Evolutionary conservation across 2,888 invertebrate species (phyloP).

Genomic region (Ornithoptera priamus): DNA sequence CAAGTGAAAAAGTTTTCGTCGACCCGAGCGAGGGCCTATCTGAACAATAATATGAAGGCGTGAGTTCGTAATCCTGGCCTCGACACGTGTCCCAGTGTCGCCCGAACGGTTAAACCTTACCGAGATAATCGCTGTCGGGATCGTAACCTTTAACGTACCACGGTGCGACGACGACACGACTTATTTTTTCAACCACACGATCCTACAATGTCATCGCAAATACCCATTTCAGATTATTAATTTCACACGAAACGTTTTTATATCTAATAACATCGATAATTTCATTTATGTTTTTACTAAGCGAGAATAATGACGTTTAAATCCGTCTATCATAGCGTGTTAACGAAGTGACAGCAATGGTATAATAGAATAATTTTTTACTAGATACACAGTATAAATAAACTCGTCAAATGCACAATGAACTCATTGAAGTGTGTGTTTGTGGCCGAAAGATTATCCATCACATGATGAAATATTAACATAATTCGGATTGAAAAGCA

Average conservation of each 20-base stretch:
- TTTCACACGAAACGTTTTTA: too few species aligned
- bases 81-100: conserved; percentile 29
- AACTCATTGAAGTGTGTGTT: background rate
- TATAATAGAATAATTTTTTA: too few species aligned
- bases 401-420: background rate
- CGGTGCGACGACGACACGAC: conserved; percentile 20
- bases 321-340: too few species aligned
- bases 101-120: conserved; percentile 28
- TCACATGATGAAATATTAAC: background rate
- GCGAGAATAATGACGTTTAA: too few species aligned
- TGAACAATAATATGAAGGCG: conserved; percentile 23
- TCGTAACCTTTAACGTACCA: background rate
- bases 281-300: too few species aligned
- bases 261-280: too few species aligned
- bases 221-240: too few species aligned
- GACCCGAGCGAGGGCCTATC: conserved; percentile 4
- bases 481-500: background rate
- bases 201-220: too few species aligned
- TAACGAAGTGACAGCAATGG: too few species aligned
- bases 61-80: conserved; percentile 26
- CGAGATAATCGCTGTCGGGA: conserved; percentile 27
- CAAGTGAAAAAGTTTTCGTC: conserved; percentile 5
- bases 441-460: background rate
- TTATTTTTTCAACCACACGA: background rate
- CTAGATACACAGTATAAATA: background rate